Evolutionary conservation across 2,888 invertebrate genomes (phyloP).

Genomic region (Marasmarcha lunaedactyla): DNA sequence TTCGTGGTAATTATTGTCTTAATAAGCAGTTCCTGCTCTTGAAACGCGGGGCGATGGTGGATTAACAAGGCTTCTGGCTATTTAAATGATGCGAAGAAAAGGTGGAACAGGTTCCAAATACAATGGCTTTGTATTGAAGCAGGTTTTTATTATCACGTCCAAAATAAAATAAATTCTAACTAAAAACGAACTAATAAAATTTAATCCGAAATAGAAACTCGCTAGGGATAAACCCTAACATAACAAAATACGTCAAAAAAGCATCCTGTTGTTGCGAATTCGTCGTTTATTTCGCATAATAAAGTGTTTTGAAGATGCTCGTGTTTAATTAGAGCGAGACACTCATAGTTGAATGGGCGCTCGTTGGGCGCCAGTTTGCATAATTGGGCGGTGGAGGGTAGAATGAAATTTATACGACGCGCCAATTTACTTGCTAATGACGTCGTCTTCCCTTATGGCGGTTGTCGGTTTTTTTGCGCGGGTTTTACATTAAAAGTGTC

Average conservation of each 20-base stretch:
- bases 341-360: constrained; percentile 60
- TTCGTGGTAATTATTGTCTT: constrained; percentile 70
- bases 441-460: constrained; percentile 46
- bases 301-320: constrained; percentile 65
- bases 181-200: too few species aligned
- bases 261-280: background rate
- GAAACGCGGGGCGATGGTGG: constrained; percentile 47
- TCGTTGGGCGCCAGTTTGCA: constrained; percentile 67
- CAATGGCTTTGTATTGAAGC: constrained; percentile 15
- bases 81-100: constrained; percentile 38
- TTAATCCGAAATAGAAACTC: too few species aligned
- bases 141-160: constrained; percentile 8
- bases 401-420: constrained; percentile 65
- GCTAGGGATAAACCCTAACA: too few species aligned
- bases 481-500: constrained; percentile 5
- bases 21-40: constrained; percentile 67
- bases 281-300: constrained; percentile 34
- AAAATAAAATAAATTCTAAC: too few species aligned
- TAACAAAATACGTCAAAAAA: too few species aligned
- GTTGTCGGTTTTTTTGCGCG: constrained; percentile 29
- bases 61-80: constrained; percentile 49
- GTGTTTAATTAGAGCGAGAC: constrained; percentile 68
- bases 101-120: constrained; percentile 27
- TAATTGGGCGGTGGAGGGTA: constrained; percentile 61
- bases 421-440: constrained; percentile 70